These are phyloP conservation scores for Lottia gigantea DNA, from an alignment of 2,888 invertebrate species.

Conservation along the genomic window DNA sequence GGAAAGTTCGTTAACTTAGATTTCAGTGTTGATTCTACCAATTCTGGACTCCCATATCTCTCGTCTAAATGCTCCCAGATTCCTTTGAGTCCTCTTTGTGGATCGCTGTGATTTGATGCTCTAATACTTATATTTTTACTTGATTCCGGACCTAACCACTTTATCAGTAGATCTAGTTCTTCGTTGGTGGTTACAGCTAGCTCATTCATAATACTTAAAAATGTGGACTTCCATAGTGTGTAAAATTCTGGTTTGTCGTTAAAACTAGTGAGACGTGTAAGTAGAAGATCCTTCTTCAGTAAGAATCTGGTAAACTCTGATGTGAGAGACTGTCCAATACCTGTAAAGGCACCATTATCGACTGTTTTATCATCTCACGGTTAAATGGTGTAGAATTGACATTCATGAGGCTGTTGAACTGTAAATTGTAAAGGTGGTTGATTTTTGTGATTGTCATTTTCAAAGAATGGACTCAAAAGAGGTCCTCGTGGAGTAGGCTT, in stretches of 20 bases:
- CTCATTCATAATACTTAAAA: conserved; percentile 21
- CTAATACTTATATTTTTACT: conserved; percentile 21
- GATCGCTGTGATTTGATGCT: conserved; percentile 25
- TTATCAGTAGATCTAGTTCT: conserved; percentile 25
- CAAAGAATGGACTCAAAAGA: not conserved
- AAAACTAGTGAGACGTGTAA: conserved; percentile 15
- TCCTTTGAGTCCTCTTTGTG: conserved; percentile 18
- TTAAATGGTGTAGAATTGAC: not conserved
- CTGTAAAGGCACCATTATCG: not conserved
- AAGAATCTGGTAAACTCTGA: conserved; percentile 8
- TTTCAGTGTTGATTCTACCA: conserved; percentile 26
- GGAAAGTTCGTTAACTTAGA: conserved; percentile 31
- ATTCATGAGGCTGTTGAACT: not conserved
- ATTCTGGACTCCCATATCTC: conserved; percentile 30
- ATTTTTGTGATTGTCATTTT: not conserved
- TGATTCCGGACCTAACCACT: conserved; percentile 27
- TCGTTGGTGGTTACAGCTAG: conserved; percentile 13
- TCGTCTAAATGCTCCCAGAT: conserved; percentile 33
- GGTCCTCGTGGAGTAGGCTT: not conserved
- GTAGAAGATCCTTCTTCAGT: conserved; percentile 20
- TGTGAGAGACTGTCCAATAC: not conserved
- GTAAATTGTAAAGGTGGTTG: not conserved
- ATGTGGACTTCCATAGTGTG: conserved; percentile 16
- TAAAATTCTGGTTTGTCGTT: conserved; percentile 20
- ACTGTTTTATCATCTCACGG: not conserved